phyloP scores from a whole-genome alignment of 2,888 invertebrate genomes.

The Xylota segnis region DNA sequence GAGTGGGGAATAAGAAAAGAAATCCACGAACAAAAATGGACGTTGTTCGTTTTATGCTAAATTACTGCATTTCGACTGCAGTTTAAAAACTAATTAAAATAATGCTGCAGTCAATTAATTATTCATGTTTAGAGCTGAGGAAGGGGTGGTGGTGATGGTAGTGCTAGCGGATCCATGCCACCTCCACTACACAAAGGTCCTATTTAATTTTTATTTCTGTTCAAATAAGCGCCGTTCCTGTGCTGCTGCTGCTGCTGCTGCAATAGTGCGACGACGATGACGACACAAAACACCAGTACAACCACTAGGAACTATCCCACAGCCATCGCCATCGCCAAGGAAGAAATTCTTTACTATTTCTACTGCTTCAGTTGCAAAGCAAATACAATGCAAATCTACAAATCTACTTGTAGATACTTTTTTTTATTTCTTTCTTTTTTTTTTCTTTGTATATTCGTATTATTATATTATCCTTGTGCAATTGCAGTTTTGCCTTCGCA shows the following conservation, averaged over 20 bases:
- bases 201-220: constrained; percentile 75
- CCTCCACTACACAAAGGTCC: constrained; percentile 53
- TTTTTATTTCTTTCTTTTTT: constrained; percentile 50
- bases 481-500: constrained; percentile 74
- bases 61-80: constrained; percentile 79
- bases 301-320: background rate
- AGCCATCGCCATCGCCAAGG: constrained; percentile 14
- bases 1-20: constrained; percentile 23
- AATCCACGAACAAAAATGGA: constrained; percentile 21
- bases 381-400: constrained; percentile 76
- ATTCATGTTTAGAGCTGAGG: constrained; percentile 81
- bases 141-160: constrained; percentile 21
- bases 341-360: constrained; percentile 22
- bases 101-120: constrained; percentile 85
- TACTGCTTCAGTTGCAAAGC: constrained; percentile 52
- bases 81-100: constrained; percentile 85
- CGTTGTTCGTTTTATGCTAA: constrained; percentile 74
- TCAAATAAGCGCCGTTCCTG: constrained; percentile 66
- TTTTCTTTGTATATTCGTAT: constrained; percentile 60
- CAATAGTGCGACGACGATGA: constrained; percentile 62
- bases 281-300: constrained; percentile 52
- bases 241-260: no score
- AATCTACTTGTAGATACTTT: constrained; percentile 72
- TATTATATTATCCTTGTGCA: constrained; percentile 75
- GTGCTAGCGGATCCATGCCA: constrained; percentile 32